Conservation (phyloP, 1,140 invertebrate genomes). For the Pectinophora gossypiella region DNA sequence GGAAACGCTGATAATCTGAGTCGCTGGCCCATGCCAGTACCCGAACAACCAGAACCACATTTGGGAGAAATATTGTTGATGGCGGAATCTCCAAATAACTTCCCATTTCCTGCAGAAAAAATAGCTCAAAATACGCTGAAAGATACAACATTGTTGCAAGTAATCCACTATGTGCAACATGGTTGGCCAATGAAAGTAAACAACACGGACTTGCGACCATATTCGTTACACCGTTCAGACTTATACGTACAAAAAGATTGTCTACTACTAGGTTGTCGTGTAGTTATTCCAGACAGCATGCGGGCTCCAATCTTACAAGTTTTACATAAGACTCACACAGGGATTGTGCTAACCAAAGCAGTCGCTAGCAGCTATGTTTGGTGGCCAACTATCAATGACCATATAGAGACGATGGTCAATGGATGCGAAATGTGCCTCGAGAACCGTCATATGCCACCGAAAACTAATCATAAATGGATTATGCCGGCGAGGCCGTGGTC, state of each 20-base stretch:
- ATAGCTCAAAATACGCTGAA: conserved; percentile 18
- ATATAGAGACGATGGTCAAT: conserved; percentile 25
- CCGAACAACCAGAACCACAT: too few relatives aligned
- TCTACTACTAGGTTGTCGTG: neutral
- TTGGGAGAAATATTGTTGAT: too few relatives aligned
- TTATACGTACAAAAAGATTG: neutral
- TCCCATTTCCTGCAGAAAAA: too few relatives aligned
- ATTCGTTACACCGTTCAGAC: neutral
- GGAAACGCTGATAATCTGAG: too few relatives aligned
- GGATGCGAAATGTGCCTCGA: neutral
- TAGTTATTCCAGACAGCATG: neutral
- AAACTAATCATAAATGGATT: conserved; percentile 37
- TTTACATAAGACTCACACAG: conserved; percentile 49
- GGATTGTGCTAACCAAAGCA: conserved; percentile 63
- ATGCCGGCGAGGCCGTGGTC: conserved; percentile 35
- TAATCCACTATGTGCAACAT: neutral
- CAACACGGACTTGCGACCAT: neutral
- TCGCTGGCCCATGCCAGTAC: too few relatives aligned
- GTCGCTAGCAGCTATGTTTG: conserved; percentile 57
- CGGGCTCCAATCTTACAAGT: neutral
- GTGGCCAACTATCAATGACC: conserved; percentile 56
- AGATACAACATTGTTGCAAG: conserved; percentile 14
- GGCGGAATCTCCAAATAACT: too few relatives aligned
- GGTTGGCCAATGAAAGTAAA: neutral
- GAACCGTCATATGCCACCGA: neutral